Conservation (phyloP, 2,797 vertebrate genomes). For the Lithobates sylvaticus region DNA sequence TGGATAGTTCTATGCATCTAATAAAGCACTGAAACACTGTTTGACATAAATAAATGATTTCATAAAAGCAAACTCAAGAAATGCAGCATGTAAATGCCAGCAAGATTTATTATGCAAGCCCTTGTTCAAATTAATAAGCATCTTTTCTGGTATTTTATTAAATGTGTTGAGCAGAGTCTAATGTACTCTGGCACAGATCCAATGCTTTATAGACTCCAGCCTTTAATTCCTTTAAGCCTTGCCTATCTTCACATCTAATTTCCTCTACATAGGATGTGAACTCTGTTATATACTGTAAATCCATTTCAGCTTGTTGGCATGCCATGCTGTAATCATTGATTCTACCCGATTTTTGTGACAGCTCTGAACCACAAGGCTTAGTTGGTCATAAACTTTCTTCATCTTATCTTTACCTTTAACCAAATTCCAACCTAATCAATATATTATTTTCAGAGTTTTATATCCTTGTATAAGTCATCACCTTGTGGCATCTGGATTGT, state of each 20-base stretch:
- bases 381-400: background rate
- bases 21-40: conserved; percentile 48
- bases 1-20: conserved; percentile 25
- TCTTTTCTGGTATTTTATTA: conserved; percentile 55
- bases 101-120: conserved; percentile 46
- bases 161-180: conserved; percentile 39
- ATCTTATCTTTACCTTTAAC: background rate
- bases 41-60: conserved; percentile 55
- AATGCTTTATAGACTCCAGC: conserved; percentile 41
- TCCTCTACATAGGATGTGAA: conserved; percentile 19
- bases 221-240: conserved; percentile 22
- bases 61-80: conserved; percentile 38
- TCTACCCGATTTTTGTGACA: background rate
- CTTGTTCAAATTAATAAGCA: conserved; percentile 59
- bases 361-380: background rate
- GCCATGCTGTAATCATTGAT: conserved; percentile 7
- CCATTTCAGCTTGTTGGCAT: conserved; percentile 15
- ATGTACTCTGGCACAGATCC: conserved; percentile 45
- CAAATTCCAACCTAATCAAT: background rate
- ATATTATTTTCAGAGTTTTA: background rate
- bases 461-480: background rate
- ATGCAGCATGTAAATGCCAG: conserved; percentile 36
- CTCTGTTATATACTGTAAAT: conserved; percentile 9
- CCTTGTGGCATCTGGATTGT: conserved; percentile 24
- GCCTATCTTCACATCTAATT: conserved; percentile 53